These are phyloP conservation scores for Branchellion lobata DNA, from an alignment of 2,888 invertebrate species.

Conservation along the genomic window DNA sequence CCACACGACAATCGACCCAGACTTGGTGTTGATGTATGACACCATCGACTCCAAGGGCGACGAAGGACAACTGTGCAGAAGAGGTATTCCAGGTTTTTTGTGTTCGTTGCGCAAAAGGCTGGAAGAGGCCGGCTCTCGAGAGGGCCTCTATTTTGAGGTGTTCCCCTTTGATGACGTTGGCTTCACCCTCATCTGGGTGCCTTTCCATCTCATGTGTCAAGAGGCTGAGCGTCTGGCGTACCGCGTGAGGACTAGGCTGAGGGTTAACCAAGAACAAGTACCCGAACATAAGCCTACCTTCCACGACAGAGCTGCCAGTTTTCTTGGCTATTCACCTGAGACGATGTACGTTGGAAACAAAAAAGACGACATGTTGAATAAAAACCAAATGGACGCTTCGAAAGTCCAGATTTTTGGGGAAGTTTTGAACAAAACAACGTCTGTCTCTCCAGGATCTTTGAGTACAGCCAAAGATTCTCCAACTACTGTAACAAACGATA, in stretches of 20 bases:
- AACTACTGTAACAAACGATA: background rate
- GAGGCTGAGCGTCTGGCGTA: background rate
- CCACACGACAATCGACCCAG: background rate
- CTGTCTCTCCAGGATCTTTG: too few relatives aligned
- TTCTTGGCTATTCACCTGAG: too few relatives aligned
- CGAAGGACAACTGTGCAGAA: background rate
- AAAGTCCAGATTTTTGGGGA: too few relatives aligned
- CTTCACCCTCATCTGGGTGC: background rate
- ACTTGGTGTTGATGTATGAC: background rate
- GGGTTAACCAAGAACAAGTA: too few relatives aligned
- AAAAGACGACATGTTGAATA: too few relatives aligned
- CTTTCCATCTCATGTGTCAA: background rate
- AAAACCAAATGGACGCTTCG: too few relatives aligned
- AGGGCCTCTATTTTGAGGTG: background rate
- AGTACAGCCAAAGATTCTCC: too few relatives aligned
- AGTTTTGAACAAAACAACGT: too few relatives aligned
- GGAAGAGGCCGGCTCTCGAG: background rate
- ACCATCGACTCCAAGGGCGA: background rate
- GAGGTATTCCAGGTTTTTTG: background rate
- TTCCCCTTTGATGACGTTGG: background rate
- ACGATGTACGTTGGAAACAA: too few relatives aligned
- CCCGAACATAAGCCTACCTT: too few relatives aligned
- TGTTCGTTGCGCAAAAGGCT: background rate
- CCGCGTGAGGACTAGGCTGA: background rate
- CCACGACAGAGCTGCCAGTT: too few relatives aligned